Base-by-base conservation (phyloP, 2,113 vertebrate species). In the Sylvilagus bachmani region DNA sequence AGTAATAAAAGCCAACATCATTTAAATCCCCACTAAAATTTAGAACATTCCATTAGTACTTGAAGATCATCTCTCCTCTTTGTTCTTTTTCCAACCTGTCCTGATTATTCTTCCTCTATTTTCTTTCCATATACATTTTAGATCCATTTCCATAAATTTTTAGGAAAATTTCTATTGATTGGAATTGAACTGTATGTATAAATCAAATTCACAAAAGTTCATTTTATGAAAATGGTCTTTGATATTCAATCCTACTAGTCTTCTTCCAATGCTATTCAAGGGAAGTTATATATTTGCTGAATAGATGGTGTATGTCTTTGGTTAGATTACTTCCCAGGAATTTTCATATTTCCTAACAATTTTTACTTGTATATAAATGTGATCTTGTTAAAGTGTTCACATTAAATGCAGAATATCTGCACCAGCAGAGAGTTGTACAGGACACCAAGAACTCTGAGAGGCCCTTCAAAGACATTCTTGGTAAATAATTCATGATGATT, bases 141-240 rank as follows among this genome's bases (percentile, higher is more conserved):
- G 27, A 10, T 14, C 36, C 4, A 55, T 38, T 91, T 91, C 58
- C 86, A 74, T 58, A 62, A 86, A 70, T 67, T 74, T 80, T 51
- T 17, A 86, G 66, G 16, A 75, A 51, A 80, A 53, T 21, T 21
- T 81, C 25, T 75, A 6, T 51, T 27, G 19, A 74, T 44, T 61
- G 25, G 17, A 90, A 90, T 10, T 82, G 36, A 86, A 83, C 44
- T 89, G 17, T n/a, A 83, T 53, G 19, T 69, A 33, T 27, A 83
- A 69, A 87, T 83, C 21, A 86, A 92, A 81, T 74, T 67, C 16
- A 73, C 62, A 36, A 94, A 73, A 92, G 73, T 77, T n/a, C n/a
- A 77, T 29, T 67, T 90, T 69, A 36, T 55, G 51, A 83, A 74
- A 83, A n/a, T 77, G 12, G 70, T 36, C 71, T 73, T 82, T 79